These are phyloP conservation scores for Glyphotaelius pellucidus DNA, from an alignment of 2,888 invertebrate genomes.

Conservation along the genomic window DNA sequence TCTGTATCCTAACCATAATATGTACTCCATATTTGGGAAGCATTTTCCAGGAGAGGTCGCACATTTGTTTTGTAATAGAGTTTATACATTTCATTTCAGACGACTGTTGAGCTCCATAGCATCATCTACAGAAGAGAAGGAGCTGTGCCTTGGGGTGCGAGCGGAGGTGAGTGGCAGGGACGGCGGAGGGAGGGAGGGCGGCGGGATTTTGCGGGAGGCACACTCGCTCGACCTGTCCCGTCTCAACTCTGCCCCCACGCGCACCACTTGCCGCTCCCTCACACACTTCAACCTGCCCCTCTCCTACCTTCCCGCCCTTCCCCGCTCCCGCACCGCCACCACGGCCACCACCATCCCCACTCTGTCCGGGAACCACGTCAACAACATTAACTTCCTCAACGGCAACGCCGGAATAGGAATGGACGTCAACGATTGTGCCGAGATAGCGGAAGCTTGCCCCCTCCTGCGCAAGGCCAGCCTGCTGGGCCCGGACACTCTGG, in stretches of 20 bases:
- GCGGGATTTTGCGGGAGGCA: constrained; percentile 69
- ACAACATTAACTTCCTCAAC: constrained; percentile 71
- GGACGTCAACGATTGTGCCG: constrained; percentile 69
- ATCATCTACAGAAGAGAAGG: constrained; percentile 79
- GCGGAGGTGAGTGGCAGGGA: constrained; percentile 57
- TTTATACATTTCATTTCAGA: constrained; percentile 68
- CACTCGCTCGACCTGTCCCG: constrained; percentile 70
- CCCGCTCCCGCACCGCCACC: constrained; percentile 67
- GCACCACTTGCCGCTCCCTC: constrained; percentile 67
- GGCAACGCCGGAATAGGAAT: constrained; percentile 72
- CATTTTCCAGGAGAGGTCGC: no score
- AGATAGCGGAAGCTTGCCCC: constrained; percentile 69
- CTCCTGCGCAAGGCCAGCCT: constrained; percentile 75
- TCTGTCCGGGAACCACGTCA: constrained; percentile 68
- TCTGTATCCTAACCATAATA: no score
- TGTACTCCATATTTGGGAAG: no score
- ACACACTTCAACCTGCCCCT: constrained; percentile 66
- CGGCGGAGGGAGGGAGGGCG: constrained; percentile 66
- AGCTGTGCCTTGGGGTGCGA: constrained; percentile 66
- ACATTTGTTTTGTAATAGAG: neutral
- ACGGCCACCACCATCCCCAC: constrained; percentile 69
- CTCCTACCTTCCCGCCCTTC: constrained; percentile 66
- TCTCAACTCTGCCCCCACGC: constrained; percentile 68
- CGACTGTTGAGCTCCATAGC: constrained; percentile 82
- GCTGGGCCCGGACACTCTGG: constrained; percentile 71